Evolutionary conservation across 2,797 vertebrate species (phyloP), one percentile per base, ranked within the genome.

Genomic region (Oryzias sinensis): DNA sequence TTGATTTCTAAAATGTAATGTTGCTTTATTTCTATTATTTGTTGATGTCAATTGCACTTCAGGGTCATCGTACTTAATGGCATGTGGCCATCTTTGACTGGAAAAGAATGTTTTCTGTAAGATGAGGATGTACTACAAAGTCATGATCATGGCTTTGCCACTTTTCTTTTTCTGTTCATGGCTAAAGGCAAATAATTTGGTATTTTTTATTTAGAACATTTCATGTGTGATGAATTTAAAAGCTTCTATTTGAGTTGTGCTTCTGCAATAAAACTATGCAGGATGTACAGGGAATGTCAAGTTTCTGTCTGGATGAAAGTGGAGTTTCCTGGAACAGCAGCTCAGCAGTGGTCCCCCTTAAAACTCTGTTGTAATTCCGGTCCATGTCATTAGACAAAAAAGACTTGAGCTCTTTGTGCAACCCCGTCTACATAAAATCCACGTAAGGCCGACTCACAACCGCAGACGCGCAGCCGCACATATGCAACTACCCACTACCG

Each of bases 61-160:
- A 33, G 33, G 33, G 8, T 9, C 33, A 13, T 9, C 8, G 2
- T 11, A 91, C 90, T 89, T 84, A 90, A 84, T 81, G 74, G 87
- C 70, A 74, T 87, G 87, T 91, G 87, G 88, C 88, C 91, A 91
- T 77, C 85, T 90, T 89, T 91, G 86, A 89, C 90, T 79, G 69
- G 84, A 85, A 59, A 85, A 81, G 85, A 88, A 84, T 85, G 78
- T 77, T 79, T 68, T 74, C 65, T 76, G 88, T 87, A 85, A 90
- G 74, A 74, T 76, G 75, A 85, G 84, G 87, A 87, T 65, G 14
- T 62, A 45, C 58, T 33, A 77, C 37, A 44, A 62, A 57, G 55
- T 68, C 68, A 43, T 5, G 65, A 68, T 71, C 49, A 80, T 88
- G 85, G 88, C 84, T 11, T 3, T 33, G 85, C 90, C 85, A 89